A percentile compares a stretch with the other conserved stretches of the same genome.
Conservation (phyloP, 2,797 vertebrate species). For the Acanthurus leucopareius region DNA sequence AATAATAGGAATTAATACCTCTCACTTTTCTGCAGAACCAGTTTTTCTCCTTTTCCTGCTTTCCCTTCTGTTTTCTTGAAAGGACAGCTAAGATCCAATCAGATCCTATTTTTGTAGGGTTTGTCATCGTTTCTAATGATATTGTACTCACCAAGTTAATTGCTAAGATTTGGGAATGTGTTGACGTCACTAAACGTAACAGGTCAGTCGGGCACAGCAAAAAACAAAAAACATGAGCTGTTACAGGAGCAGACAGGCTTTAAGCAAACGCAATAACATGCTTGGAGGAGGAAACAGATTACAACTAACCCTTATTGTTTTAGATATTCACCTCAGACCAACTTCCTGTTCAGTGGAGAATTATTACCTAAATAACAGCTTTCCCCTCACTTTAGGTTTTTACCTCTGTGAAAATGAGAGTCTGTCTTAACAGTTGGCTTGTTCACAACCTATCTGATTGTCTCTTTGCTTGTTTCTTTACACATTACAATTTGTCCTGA, state of each 20-base stretch:
- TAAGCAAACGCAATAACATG: neutral
- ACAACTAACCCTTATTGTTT: too few species aligned
- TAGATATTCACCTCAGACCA: neutral
- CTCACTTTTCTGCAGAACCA: neutral
- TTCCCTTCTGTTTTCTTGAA: too few species aligned
- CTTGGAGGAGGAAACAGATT: neutral
- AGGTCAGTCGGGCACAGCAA: neutral
- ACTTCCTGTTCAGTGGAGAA: neutral
- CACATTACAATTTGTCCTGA: too few species aligned
- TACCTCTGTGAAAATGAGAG: too few species aligned
- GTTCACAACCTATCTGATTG: too few species aligned
- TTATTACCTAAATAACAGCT: neutral
- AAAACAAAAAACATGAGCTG: neutral
- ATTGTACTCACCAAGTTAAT: neutral
- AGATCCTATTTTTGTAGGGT: neutral
- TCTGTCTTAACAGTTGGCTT: too few species aligned
- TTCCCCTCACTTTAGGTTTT: neutral
- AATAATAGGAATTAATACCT: neutral
- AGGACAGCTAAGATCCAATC: fast-evolving
- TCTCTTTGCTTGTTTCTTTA: too few species aligned
- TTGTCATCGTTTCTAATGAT: neutral
- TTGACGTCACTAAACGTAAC: neutral
- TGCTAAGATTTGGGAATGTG: conserved; percentile 6
- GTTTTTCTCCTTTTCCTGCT: neutral
- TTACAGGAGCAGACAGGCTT: neutral